phyloP scores from a whole-genome alignment of 2,113 vertebrate genomes.

The Maccullochella peelii region DNA sequence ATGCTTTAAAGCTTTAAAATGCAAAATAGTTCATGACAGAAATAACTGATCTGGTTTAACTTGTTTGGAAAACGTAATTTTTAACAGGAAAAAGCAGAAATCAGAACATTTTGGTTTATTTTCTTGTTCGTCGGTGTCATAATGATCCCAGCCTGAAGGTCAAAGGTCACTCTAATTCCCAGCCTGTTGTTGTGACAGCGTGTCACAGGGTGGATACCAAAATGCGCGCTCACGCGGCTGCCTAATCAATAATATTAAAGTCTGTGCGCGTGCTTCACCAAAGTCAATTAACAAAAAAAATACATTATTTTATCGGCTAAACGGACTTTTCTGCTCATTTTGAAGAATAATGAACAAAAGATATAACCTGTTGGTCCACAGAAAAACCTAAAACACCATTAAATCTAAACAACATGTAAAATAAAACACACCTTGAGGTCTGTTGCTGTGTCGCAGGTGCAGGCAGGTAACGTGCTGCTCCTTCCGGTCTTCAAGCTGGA shows the following conservation, averaged over 20 bases:
- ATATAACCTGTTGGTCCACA: background rate
- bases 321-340: background rate
- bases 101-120: background rate
- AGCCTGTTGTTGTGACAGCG: background rate
- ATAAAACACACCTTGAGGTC: no score
- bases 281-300: no score
- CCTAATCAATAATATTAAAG: background rate
- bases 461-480: no score
- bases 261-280: no score
- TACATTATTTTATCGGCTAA: background rate
- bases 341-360: no score
- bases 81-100: background rate
- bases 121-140: background rate
- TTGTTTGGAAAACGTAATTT: background rate
- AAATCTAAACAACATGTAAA: no score
- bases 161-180: background rate
- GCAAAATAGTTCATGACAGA: background rate
- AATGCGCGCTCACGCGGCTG: background rate
- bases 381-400: no score
- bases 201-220: background rate
- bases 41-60: background rate
- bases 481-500: no score
- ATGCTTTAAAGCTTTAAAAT: background rate
- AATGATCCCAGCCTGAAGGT: background rate
- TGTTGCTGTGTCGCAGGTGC: no score